A percentile compares a stretch with the other conserved stretches of the same genome.
Evolutionary conservation across 2,888 invertebrate species (phyloP).

Genomic region (Pyrrhia umbra): DNA sequence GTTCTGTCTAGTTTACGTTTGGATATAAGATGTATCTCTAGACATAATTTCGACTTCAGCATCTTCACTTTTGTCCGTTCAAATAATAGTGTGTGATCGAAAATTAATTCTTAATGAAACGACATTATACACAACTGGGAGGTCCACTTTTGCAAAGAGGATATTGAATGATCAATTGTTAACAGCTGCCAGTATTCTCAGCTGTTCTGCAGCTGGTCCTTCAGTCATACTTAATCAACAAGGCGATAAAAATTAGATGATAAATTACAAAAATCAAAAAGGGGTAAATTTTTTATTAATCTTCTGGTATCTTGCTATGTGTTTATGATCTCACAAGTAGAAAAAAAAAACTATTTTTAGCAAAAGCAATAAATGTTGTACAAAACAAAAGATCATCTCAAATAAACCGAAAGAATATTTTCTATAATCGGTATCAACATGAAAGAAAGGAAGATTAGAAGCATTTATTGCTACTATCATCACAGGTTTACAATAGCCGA

Average conservation of each 20-base stretch:
- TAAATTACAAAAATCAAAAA: neutral
- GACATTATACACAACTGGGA: neutral
- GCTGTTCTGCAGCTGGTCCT: neutral
- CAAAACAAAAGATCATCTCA: too few relatives aligned
- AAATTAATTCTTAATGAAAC: too few relatives aligned
- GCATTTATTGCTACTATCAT: neutral
- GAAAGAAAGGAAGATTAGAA: too few relatives aligned
- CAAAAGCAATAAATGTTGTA: too few relatives aligned
- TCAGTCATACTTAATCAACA: neutral
- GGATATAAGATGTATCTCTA: neutral
- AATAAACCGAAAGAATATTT: too few relatives aligned
- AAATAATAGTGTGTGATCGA: too few relatives aligned
- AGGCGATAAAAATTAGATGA: neutral
- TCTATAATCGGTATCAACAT: too few relatives aligned
- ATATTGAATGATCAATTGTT: neutral
- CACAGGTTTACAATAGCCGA: conserved; percentile 7
- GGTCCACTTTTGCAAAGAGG: neutral
- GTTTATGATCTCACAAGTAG: too few relatives aligned
- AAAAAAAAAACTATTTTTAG: too few relatives aligned
- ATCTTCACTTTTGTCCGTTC: neutral
- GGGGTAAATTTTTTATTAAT: too few relatives aligned
- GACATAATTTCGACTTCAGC: neutral
- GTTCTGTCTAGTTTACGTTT: neutral
- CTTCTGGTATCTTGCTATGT: too few relatives aligned
- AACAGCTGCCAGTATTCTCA: neutral